Evolutionary conservation across 2,113 vertebrate species (phyloP).

Genomic region (Phasianus colchicus): DNA sequence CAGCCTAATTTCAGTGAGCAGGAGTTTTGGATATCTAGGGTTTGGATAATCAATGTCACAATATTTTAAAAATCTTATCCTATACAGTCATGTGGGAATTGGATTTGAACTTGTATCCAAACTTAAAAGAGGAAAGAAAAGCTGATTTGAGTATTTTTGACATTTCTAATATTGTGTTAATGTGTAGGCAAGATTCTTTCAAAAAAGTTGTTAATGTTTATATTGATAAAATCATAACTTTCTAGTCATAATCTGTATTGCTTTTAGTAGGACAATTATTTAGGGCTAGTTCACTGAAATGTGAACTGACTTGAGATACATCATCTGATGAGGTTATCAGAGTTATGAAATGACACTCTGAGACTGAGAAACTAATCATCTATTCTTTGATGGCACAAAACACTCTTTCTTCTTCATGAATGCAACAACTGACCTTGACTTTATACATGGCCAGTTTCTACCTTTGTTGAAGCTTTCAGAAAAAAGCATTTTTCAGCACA

Average conservation of each 20-base stretch:
- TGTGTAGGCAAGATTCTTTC: background rate
- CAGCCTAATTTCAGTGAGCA: slow-evolving; percentile 3
- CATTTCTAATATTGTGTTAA: background rate
- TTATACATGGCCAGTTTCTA: background rate
- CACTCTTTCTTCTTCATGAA: background rate
- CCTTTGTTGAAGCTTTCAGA: slow-evolving; percentile 15
- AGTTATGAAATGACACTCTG: slow-evolving; percentile 37
- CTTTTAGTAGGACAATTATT: slow-evolving; percentile 16
- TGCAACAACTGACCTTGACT: slow-evolving; percentile 30
- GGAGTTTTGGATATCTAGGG: background rate
- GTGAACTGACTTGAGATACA: background rate
- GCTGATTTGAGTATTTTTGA: background rate
- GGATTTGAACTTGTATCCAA: background rate
- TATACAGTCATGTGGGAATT: background rate
- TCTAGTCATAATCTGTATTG: background rate
- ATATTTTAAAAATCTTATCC: fast-evolving
- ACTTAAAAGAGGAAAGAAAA: background rate
- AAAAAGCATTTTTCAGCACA: background rate
- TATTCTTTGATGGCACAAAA: slow-evolving; percentile 13
- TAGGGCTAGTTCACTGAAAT: slow-evolving; percentile 21
- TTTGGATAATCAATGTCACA: background rate
- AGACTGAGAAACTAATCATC: slow-evolving; percentile 17
- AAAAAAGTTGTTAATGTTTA: background rate
- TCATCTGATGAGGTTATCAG: slow-evolving; percentile 53
- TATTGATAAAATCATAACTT: background rate